phyloP scores from a whole-genome alignment of 2,888 invertebrate species.

The Rhaphigaster nebulosa region DNA sequence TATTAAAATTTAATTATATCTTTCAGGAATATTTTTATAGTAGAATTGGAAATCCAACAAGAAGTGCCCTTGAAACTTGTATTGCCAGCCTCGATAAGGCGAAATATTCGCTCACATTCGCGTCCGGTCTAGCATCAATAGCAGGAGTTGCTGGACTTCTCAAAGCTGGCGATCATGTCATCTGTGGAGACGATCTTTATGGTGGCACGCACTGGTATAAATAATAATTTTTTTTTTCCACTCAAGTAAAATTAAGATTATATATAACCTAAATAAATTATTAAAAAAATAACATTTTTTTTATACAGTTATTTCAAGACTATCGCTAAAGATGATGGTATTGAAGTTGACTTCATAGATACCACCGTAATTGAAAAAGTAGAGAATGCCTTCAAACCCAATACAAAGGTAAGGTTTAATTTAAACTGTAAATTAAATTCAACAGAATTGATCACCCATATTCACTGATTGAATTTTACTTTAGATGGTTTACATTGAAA shows the following conservation, averaged over 20 bases:
- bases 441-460: background rate
- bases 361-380: constrained; percentile 78
- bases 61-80: constrained; percentile 89
- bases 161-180: constrained; percentile 87
- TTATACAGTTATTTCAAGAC: constrained; percentile 69
- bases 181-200: constrained; percentile 93
- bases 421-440: background rate
- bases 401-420: constrained; percentile 81
- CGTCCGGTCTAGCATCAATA: constrained; percentile 94
- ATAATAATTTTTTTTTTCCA: background rate
- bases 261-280: background rate
- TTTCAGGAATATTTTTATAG: constrained; percentile 69
- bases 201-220: constrained; percentile 87
- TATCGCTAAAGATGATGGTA: constrained; percentile 77
- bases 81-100: constrained; percentile 92
- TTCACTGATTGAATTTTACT: background rate
- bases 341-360: constrained; percentile 85
- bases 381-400: constrained; percentile 79
- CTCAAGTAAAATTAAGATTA: too few relatives aligned
- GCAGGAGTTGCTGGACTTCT: constrained; percentile 78
- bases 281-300: background rate
- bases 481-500: constrained; percentile 92
- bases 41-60: constrained; percentile 93
- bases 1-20: too few relatives aligned
- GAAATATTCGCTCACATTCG: constrained; percentile 84